A percentile compares a stretch with the other conserved stretches of the same genome.
These are phyloP conservation scores for Ctenopoma kingsleyae DNA, from an alignment of 2,797 vertebrate genomes.

Conservation along the genomic window DNA sequence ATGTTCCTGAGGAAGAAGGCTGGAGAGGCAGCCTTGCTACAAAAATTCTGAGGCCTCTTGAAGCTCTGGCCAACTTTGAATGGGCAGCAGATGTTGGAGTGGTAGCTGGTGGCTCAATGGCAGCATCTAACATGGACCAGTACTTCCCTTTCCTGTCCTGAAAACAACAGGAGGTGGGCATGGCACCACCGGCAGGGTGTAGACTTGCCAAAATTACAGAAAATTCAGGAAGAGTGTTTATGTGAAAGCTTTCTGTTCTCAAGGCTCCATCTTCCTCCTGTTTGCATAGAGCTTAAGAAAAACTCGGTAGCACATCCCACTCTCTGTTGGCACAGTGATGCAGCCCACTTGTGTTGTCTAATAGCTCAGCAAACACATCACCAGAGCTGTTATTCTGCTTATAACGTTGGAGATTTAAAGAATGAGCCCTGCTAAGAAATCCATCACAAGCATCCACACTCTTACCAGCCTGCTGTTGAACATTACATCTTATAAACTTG, in stretches of 20 bases:
- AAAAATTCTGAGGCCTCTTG: conserved; percentile 64
- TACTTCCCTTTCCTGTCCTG: conserved; percentile 64
- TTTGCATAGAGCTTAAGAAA: conserved; percentile 84
- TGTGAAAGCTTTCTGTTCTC: conserved; percentile 65
- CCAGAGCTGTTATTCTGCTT: conserved; percentile 67
- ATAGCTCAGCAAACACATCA: conserved; percentile 87
- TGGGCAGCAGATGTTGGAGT: conserved; percentile 76
- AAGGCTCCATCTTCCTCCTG: conserved; percentile 67
- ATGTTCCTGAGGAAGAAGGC: conserved; percentile 50
- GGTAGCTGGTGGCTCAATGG: conserved; percentile 61
- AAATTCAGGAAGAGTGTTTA: conserved; percentile 58
- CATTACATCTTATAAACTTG: conserved; percentile 35
- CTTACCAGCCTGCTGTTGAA: conserved; percentile 38
- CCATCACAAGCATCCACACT: conserved; percentile 33
- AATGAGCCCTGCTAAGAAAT: conserved; percentile 52
- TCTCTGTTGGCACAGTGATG: conserved; percentile 78
- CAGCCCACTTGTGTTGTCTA: conserved; percentile 81
- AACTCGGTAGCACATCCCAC: conserved; percentile 62
- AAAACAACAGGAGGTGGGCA: conserved; percentile 72
- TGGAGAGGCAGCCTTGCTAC: conserved; percentile 52
- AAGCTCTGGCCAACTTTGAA: conserved; percentile 79
- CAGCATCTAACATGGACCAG: conserved; percentile 50
- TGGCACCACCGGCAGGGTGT: conserved; percentile 55
- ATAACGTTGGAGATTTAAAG: conserved; percentile 57
- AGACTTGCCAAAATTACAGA: conserved; percentile 56